Conservation (phyloP, 35 echinoderm and acorn worm species). For the Hemicentrotus pulcherrimus region DNA sequence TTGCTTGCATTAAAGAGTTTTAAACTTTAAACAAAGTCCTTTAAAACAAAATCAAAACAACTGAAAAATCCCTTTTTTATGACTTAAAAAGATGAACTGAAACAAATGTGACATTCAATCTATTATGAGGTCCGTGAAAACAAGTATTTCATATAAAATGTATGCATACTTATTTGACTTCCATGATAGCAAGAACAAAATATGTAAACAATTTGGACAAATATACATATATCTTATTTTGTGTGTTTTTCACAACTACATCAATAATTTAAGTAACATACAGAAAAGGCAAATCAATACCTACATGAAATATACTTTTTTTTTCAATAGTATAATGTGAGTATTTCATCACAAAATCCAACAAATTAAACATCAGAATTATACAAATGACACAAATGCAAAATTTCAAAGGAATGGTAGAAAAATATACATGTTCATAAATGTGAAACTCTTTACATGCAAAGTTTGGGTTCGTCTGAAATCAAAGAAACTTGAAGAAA, state of each 20-base stretch:
- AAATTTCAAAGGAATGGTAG: neutral
- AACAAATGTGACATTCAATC: neutral
- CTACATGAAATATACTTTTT: neutral
- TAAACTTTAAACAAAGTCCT: neutral
- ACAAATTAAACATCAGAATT: neutral
- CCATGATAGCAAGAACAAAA: neutral
- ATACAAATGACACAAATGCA: neutral
- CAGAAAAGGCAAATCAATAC: neutral
- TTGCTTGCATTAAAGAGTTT: neutral
- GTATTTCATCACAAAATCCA: neutral
- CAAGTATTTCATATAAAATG: neutral
- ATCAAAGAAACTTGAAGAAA: too few species aligned
- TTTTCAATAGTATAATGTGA: neutral
- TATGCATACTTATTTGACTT: neutral
- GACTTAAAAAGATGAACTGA: neutral
- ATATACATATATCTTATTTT: conserved; percentile 3
- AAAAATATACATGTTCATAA: neutral
- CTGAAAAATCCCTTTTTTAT: neutral
- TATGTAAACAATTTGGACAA: neutral
- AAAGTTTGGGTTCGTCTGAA: neutral
- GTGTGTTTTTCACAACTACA: neutral
- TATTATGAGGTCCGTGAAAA: neutral
- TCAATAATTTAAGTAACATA: neutral
- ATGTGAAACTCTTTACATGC: neutral
- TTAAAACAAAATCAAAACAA: neutral